Evolutionary conservation across 2,888 invertebrate species (phyloP), one percentile per base, ranked within the genome.

Genomic region (Liodrosophila aerea): DNA sequence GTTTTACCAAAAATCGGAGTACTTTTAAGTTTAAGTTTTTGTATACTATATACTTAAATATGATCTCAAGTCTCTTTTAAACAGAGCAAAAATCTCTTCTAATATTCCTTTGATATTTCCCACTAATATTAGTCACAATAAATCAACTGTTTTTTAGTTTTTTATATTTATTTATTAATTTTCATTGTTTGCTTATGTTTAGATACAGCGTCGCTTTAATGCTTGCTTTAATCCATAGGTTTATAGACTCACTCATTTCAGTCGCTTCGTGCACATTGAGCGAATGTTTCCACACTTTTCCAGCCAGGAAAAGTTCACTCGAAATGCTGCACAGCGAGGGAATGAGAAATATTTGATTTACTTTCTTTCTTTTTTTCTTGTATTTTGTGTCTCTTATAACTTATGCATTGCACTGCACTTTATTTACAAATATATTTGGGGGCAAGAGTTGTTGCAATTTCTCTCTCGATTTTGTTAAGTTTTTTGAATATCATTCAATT

Each of bases 401-500:
- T 62, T 40, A 49, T 59, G 59, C 72, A 59, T 43, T 64, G 66
- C 71, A 53, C 49, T 71, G 66, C 72, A 36, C 16, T 58, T 59
- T 53, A 65, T 71, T 59, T 67, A 71, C 73, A 69, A 62, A 51
- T 66, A 46, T 45, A 60, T 45, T 41, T 43, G 5, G 37, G 51
- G 58, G 49, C 40, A 58, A 53, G 59, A 50, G 34, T 36, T 45
- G 36, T 37, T 56, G 36, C 50, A 15, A 8, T 43, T 22, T 22
- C 30, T 31, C n/a, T 30, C 13, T 8, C 11, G 12, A 1, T 29
- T n/a, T 36, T n/a, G n/a, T n/a, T 9, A 71, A 60, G 47, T 22
- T 73, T 22, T 73, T 64, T 67, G 86, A 87, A 86, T 84, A 83
- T 85, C 62, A 77, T 85, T 87, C 85, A 71, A 61, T 86, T 87